Percentiles rank a stretch among this genome's conserved stretches.
Conservation (phyloP, 2,888 invertebrate genomes). For the Lagria hirta region DNA sequence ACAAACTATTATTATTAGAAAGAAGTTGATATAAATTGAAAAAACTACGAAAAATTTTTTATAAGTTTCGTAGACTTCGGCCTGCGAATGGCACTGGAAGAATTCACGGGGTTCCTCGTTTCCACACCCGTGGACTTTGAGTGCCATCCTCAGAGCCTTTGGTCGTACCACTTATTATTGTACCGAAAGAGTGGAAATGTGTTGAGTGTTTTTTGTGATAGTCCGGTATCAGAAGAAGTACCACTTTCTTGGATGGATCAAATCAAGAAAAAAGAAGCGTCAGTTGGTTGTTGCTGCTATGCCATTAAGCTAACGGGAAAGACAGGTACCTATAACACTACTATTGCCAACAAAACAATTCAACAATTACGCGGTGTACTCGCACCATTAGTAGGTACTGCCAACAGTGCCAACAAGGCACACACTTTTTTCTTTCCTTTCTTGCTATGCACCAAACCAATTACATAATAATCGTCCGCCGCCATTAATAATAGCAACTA, state of each 20-base stretch:
- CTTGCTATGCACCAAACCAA: too few species aligned
- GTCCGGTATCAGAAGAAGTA: constrained; percentile 10
- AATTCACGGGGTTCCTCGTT: constrained; percentile 74
- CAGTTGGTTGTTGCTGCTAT: constrained; percentile 20
- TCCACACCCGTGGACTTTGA: constrained; percentile 68
- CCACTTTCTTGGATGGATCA: too few species aligned
- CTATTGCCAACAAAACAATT: constrained; percentile 18
- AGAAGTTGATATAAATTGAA: not conserved
- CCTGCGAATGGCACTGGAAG: constrained; percentile 85
- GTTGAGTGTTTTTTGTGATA: constrained; percentile 21
- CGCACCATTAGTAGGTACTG: too few species aligned
- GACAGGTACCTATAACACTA: too few species aligned
- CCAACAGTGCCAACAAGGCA: too few species aligned
- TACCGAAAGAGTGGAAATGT: too few species aligned
- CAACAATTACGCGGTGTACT: too few species aligned
- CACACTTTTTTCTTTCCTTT: too few species aligned
- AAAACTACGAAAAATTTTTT: too few species aligned
- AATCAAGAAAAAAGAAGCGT: constrained; percentile 14
- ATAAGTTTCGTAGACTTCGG: constrained; percentile 37
- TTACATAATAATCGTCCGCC: too few species aligned
- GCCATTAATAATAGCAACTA: too few species aligned
- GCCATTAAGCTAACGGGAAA: constrained; percentile 26
- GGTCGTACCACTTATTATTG: constrained; percentile 31
- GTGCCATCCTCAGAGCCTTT: constrained; percentile 62
- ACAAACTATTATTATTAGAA: not conserved